Percentiles rank a stretch among this genome's conserved stretches.
Conservation (phyloP, 2,113 vertebrate species). For the Pardalotus punctatus region DNA sequence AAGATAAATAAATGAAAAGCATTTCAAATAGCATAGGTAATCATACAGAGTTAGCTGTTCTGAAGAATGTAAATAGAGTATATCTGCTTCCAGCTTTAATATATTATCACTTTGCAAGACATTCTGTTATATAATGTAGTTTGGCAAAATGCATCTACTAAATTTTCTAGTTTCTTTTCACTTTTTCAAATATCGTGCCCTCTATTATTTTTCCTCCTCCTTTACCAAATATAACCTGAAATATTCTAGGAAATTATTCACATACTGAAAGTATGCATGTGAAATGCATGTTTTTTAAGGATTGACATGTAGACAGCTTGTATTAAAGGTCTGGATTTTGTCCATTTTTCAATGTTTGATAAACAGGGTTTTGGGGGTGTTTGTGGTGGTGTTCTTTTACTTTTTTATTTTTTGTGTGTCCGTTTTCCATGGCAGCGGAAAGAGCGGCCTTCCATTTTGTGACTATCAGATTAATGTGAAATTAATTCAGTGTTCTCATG, state of each 20-base stretch:
- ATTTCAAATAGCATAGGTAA: not conserved
- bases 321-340: not conserved
- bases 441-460: not conserved
- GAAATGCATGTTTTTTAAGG: not conserved
- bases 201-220: not conserved
- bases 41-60: not conserved
- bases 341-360: not conserved
- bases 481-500: not conserved
- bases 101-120: not conserved
- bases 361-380: fast-evolving
- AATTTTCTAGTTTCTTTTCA: not conserved
- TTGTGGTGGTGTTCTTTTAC: not conserved
- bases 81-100: not conserved
- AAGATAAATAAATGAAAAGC: not conserved
- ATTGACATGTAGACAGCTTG: not conserved
- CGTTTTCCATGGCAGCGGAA: not conserved
- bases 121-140: fast-evolving
- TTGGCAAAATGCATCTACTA: not conserved
- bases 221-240: not conserved
- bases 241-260: not conserved
- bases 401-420: not conserved
- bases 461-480: not conserved
- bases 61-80: not conserved
- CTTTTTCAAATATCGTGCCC: not conserved
- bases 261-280: not conserved